Percentiles rank a stretch among this genome's conserved stretches.
Conservation (phyloP, 64 coral and sea anemone genomes). For the Stichodactyla helianthus region DNA sequence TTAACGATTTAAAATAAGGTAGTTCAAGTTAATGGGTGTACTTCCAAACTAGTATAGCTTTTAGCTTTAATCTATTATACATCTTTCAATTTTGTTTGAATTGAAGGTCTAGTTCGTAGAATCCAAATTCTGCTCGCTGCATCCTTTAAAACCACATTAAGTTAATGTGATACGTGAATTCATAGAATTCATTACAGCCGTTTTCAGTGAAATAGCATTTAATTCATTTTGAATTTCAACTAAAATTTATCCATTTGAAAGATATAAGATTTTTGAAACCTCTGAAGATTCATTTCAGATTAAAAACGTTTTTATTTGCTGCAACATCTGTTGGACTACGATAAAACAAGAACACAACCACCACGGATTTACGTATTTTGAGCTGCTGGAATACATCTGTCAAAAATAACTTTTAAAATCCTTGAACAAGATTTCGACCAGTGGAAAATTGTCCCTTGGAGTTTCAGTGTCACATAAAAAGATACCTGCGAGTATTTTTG, state of each 20-base stretch:
- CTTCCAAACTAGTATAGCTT: not conserved
- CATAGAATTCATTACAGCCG: not conserved
- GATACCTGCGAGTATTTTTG: no score
- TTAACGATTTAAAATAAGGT: not conserved
- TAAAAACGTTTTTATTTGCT: not conserved
- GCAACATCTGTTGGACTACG: not conserved
- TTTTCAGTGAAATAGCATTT: no score
- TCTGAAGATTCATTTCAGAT: no score
- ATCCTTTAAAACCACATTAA: not conserved
- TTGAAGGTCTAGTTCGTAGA: not conserved
- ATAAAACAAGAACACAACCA: not conserved
- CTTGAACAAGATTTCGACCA: no score
- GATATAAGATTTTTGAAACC: no score
- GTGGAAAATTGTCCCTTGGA: not conserved
- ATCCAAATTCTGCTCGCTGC: not conserved
- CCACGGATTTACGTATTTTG: not conserved
- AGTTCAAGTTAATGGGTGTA: not conserved
- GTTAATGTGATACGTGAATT: not conserved
- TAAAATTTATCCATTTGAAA: no score
- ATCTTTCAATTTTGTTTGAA: no score
- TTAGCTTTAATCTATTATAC: not conserved
- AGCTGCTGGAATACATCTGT: not conserved
- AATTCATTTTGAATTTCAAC: no score
- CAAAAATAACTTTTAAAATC: not conserved
- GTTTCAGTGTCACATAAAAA: no score